Percentiles rank a stretch among this genome's conserved stretches.
phyloP scores from a whole-genome alignment of 1,140 invertebrate species.

The Drosophila sulfurigaster region DNA sequence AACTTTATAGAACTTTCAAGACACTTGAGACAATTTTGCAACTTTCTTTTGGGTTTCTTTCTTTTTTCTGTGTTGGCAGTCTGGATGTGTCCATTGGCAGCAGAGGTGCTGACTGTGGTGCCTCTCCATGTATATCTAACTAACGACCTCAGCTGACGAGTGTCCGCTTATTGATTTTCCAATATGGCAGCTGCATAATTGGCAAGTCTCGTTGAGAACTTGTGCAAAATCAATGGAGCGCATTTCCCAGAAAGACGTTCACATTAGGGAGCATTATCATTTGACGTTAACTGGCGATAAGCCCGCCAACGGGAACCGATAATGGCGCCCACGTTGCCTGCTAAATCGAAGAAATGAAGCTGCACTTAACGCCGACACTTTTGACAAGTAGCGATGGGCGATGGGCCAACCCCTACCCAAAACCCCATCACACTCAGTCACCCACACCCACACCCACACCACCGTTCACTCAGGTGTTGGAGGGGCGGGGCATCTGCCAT shows the following conservation, averaged over 20 bases:
- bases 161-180: conserved; percentile 69
- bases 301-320: conserved; percentile 38
- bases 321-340: conserved; percentile 45
- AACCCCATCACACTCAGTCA: too few species aligned
- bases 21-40: conserved; percentile 80
- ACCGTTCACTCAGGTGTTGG: conserved; percentile 16
- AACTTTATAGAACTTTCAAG: conserved; percentile 65
- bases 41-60: conserved; percentile 60
- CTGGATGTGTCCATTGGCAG: conserved; percentile 39
- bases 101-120: conserved; percentile 1
- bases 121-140: conserved; percentile 55
- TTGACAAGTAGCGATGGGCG: conserved; percentile 59
- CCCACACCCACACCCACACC: not conserved
- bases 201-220: conserved; percentile 44
- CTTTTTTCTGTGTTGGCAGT: conserved; percentile 29
- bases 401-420: not conserved
- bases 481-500: not conserved
- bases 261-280: conserved; percentile 50
- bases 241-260: conserved; percentile 30
- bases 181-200: conserved; percentile 71
- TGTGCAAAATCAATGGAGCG: conserved; percentile 65
- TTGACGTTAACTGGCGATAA: conserved; percentile 66
- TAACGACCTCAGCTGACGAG: conserved; percentile 69
- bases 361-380: conserved; percentile 77
- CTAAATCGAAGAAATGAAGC: conserved; percentile 78